Percentiles rank a stretch among this genome's conserved stretches.
These are phyloP conservation scores for Pogonomyrmex barbatus DNA, from an alignment of 1,140 invertebrate species.

Conservation along the genomic window DNA sequence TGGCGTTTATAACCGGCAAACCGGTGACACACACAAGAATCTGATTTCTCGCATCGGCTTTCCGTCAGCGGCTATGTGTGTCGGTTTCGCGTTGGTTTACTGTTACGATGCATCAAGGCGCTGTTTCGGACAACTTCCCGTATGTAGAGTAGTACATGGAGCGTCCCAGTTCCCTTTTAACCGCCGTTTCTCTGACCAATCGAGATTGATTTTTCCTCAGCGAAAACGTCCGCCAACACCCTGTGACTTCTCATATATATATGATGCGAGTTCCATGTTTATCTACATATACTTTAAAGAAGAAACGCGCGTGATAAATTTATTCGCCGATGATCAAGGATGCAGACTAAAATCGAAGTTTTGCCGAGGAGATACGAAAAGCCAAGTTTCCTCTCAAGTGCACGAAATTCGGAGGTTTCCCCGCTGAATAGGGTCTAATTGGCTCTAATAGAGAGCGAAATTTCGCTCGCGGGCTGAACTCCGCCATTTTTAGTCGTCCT, in stretches of 20 bases:
- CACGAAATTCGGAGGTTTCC: slow-evolving; percentile 62
- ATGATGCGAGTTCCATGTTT: not conserved
- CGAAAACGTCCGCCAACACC: not conserved
- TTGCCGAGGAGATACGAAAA: slow-evolving; percentile 50
- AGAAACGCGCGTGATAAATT: slow-evolving; percentile 57
- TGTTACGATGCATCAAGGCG: slow-evolving; percentile 52
- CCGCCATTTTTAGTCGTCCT: slow-evolving; percentile 53
- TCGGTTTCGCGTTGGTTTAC: slow-evolving; percentile 57
- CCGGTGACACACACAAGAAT: slow-evolving; percentile 66
- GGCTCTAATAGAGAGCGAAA: slow-evolving; percentile 37
- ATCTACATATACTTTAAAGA: not conserved
- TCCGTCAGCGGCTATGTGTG: slow-evolving; percentile 51
- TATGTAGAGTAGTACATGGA: slow-evolving; percentile 16
- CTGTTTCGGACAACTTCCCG: slow-evolving; percentile 56
- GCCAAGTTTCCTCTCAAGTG: slow-evolving; percentile 59
- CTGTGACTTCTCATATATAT: not conserved
- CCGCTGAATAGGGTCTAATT: slow-evolving; percentile 72
- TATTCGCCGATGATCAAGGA: slow-evolving; percentile 67
- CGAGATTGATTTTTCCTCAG: not conserved
- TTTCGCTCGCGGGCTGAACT: slow-evolving; percentile 13
- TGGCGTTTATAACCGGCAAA: slow-evolving; percentile 38
- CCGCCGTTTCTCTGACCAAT: not conserved
- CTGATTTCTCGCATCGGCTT: slow-evolving; percentile 61
- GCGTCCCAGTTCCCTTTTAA: slow-evolving; percentile 38
- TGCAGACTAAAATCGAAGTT: slow-evolving; percentile 71